Evolutionary conservation across 1,140 invertebrate species (phyloP).

Genomic region (Penaeus vannamei): DNA sequence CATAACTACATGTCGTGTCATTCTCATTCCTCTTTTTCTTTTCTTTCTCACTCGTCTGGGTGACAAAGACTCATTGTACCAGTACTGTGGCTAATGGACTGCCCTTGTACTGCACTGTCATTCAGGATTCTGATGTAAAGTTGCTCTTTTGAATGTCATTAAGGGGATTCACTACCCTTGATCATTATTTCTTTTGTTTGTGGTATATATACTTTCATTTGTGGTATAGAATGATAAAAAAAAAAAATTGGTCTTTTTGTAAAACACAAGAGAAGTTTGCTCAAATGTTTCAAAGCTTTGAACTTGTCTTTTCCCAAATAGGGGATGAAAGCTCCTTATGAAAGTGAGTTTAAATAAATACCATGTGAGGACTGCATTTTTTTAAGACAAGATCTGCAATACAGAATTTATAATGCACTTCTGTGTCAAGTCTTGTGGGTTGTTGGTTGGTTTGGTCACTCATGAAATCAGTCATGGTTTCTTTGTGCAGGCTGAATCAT

Average conservation of each 20-base stretch:
- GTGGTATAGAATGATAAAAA: background rate
- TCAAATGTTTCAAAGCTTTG: conserved; percentile 21
- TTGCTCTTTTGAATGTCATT: conserved; percentile 47
- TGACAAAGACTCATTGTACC: background rate
- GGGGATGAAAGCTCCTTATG: background rate
- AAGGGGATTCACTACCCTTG: conserved; percentile 21
- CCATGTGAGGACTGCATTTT: too few species aligned
- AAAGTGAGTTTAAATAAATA: background rate
- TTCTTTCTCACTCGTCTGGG: too few species aligned
- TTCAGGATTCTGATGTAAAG: conserved; percentile 41
- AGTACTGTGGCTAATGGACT: conserved; percentile 41
- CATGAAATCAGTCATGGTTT: too few species aligned
- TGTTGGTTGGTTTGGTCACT: too few species aligned
- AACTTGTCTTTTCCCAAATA: background rate
- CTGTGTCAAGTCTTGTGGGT: too few species aligned
- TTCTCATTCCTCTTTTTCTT: too few species aligned
- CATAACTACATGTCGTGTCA: too few species aligned
- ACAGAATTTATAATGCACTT: too few species aligned
- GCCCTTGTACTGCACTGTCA: conserved; percentile 26
- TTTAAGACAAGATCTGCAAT: too few species aligned
- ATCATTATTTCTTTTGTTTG: conserved; percentile 1
- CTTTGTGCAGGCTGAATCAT: too few species aligned
- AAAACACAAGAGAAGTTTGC: conserved; percentile 29
- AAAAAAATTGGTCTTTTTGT: conserved; percentile 20
- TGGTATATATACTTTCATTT: background rate